Percentiles rank a stretch among this genome's conserved stretches.
These are phyloP conservation scores for Coptodon rendalli DNA, from an alignment of 2,113 vertebrate species.

Conservation along the genomic window DNA sequence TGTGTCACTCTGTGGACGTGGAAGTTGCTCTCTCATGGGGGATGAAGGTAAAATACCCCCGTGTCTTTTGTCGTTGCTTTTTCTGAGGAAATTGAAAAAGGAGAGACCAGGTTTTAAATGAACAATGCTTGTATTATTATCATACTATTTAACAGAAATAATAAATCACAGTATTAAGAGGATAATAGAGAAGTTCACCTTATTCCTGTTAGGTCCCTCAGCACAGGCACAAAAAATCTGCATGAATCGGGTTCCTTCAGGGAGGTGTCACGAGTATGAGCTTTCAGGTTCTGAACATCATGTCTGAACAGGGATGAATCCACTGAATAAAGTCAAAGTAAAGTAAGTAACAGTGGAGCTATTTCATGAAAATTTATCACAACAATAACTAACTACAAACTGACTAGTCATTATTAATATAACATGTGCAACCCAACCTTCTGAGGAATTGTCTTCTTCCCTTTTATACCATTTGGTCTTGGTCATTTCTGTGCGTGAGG, in stretches of 20 bases:
- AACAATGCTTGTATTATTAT: not conserved
- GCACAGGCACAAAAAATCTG: not conserved
- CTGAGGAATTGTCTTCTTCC: not conserved
- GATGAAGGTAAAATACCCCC: not conserved
- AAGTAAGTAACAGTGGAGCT: not conserved
- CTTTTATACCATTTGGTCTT: not conserved
- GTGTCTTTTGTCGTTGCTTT: not conserved
- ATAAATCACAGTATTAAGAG: not conserved
- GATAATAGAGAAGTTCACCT: not conserved
- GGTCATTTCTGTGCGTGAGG: not conserved
- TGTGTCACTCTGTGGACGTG: not conserved
- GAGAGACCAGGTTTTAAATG: not conserved
- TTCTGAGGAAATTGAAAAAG: not conserved
- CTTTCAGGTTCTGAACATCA: not conserved
- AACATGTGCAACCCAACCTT: not conserved
- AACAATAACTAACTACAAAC: not conserved
- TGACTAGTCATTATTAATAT: not conserved
- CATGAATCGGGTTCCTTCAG: not conserved
- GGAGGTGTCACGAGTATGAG: not conserved
- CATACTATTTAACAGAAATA: not conserved
- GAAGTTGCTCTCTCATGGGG: not conserved
- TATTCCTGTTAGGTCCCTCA: constrained; percentile 4
- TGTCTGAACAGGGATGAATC: not conserved
- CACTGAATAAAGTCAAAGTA: constrained; percentile 4
- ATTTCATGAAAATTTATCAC: not conserved